phyloP scores from a whole-genome alignment of 2,113 vertebrate genomes.

The Nothoprocta pentlandii region DNA sequence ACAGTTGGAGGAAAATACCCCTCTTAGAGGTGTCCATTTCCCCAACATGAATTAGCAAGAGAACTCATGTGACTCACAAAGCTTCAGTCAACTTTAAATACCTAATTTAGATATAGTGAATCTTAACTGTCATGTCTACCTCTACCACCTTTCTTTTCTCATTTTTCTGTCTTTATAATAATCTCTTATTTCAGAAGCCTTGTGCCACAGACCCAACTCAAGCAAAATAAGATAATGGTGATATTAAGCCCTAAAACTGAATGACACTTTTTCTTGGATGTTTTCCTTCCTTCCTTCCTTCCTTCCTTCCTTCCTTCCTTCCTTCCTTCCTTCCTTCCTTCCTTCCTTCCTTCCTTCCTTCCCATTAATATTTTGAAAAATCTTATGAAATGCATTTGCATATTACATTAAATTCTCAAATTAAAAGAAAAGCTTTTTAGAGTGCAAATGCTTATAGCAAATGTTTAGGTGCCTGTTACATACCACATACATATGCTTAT shows the following conservation, averaged over 20 bases:
- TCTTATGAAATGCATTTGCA: not conserved
- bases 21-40: not conserved
- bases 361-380: not conserved
- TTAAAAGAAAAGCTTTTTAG: not conserved
- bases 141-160: not conserved
- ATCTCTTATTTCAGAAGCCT: not conserved
- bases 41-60: not conserved
- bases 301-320: not conserved
- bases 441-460: not conserved
- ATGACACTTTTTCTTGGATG: not conserved
- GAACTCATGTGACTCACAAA: not conserved
- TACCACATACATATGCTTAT: no score
- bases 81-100: not conserved
- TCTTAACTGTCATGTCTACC: not conserved
- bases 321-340: no score
- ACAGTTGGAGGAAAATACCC: not conserved
- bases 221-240: not conserved
- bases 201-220: not conserved
- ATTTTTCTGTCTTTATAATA: not conserved
- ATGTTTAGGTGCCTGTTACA: no score
- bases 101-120: not conserved
- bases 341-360: no score
- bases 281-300: not conserved
- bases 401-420: not conserved
- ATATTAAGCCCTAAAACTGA: not conserved